Percentiles rank a stretch among this genome's conserved stretches.
Evolutionary conservation across 2,797 vertebrate species (phyloP).

Genomic region (Leptoclinus maculatus): DNA sequence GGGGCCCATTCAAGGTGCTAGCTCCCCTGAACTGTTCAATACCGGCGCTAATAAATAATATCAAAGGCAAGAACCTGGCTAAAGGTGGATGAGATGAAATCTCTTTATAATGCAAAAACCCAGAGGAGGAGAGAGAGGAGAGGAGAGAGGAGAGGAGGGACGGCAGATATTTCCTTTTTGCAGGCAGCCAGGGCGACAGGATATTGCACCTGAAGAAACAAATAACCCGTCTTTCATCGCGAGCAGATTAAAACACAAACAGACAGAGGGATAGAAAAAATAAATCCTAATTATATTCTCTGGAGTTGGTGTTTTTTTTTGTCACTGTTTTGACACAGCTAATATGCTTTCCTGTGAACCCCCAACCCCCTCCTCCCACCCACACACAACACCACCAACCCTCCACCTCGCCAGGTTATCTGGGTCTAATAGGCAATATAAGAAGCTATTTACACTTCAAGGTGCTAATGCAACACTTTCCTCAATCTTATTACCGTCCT

Average conservation of each 20-base stretch:
- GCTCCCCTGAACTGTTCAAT: conserved; percentile 64
- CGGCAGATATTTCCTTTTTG: conserved; percentile 57
- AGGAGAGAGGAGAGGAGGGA: background rate
- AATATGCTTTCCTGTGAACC: conserved; percentile 66
- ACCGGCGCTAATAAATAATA: conserved; percentile 75
- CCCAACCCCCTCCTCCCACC: conserved; percentile 2
- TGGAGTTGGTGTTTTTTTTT: conserved; percentile 46
- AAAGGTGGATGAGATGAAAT: conserved; percentile 77
- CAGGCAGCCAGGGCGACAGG: conserved; percentile 67
- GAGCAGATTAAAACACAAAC: conserved; percentile 74
- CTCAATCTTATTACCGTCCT: conserved; percentile 69
- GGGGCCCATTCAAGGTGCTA: conserved; percentile 52
- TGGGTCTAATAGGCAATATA: conserved; percentile 72
- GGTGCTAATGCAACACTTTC: conserved; percentile 82
- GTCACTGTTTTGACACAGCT: conserved; percentile 69
- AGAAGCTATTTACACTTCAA: conserved; percentile 79
- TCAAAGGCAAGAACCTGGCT: conserved; percentile 75
- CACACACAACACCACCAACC: conserved; percentile 28
- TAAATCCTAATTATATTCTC: conserved; percentile 69
- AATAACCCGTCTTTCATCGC: conserved; percentile 75
- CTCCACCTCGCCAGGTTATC: conserved; percentile 63
- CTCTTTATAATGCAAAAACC: conserved; percentile 77
- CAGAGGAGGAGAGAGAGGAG: conserved; percentile 4
- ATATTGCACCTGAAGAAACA: conserved; percentile 79
- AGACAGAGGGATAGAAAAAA: conserved; percentile 43